Evolutionary conservation across 2,888 invertebrate species (phyloP), one percentile per base, ranked within the genome.

Genomic region (Hermodice carunculata): DNA sequence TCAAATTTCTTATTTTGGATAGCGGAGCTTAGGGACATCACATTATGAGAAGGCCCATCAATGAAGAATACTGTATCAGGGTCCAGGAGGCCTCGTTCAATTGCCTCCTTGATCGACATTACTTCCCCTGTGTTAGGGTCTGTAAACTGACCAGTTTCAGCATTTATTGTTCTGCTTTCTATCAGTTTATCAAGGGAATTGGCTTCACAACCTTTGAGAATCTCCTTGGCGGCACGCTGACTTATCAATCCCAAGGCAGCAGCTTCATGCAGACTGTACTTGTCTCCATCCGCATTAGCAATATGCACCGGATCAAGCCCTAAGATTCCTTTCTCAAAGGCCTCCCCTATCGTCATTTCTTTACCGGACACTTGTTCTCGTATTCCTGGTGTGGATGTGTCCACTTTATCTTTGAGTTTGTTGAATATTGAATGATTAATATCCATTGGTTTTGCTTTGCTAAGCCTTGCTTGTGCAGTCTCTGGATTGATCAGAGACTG

Each of bases 151-250:
- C 87, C 87, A 5, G 84, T 86, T 17, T 83, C 81, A n/a, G 85
- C 83, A 70, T 88, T 87, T 61, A 88, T 84, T 44, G 86, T 79
- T 31, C 86, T 87, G n/a, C 82, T 64, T 28, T 77, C 76, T 6
- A 81, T 78, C 26, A 81, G 69, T 22, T 75, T 68, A 4, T 78
- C 78, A 1, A 84, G 51, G 58, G 78, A 78, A 53, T 74, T 61
- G 14, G 80, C 78, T 53, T 78, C 73, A 61, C 81, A 79, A 1
- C 73, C 73, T 29, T 76, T 74, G 4, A 84, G 69, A 29, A 84
- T 76, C 51, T 79, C 74, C 60, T 74, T 69, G 32, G 81, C 69
- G 22, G 78, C 74, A 22, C 64, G 52, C 1, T 79, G 77, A 34
- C 79, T 75, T 5, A 83, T 69, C n/a, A 77, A 68, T 11, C 80